A percentile compares a stretch with the other conserved stretches of the same genome.
Conservation (phyloP, 2,888 invertebrate genomes). For the Salticus scenicus region DNA sequence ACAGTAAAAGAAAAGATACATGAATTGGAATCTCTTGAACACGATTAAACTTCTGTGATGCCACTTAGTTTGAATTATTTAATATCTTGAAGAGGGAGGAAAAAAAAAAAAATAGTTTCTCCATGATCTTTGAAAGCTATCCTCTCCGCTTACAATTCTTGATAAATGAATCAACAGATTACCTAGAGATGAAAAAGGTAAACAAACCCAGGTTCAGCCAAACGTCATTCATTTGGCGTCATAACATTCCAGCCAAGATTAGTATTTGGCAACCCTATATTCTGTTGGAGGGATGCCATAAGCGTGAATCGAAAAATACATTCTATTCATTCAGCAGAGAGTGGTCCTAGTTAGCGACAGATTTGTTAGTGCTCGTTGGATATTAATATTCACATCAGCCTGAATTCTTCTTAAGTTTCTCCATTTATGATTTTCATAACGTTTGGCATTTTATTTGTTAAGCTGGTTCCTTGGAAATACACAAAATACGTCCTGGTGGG, state of each 20-base stretch:
- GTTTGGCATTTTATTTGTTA: neutral
- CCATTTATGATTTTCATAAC: conserved; percentile 18
- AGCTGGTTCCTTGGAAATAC: conserved; percentile 16
- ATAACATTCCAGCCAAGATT: conserved; percentile 1
- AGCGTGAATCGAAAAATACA: conserved; percentile 32
- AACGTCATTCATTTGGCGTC: conserved; percentile 35
- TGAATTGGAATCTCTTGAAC: no score
- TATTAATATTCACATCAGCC: conserved; percentile 20
- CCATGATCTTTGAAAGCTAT: neutral
- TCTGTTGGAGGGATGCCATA: conserved; percentile 48
- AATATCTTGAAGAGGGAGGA: no score
- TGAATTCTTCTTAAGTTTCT: neutral
- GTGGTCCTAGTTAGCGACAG: neutral
- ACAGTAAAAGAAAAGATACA: no score
- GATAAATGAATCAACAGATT: neutral
- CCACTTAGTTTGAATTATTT: no score
- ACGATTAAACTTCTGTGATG: no score
- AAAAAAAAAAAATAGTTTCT: no score
- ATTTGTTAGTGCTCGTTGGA: conserved; percentile 26
- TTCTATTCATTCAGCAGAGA: conserved; percentile 44
- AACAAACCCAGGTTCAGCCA: neutral
- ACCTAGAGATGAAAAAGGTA: neutral
- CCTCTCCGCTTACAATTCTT: neutral
- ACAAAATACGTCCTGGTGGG: conserved; percentile 69
- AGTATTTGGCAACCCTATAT: conserved; percentile 24